These are phyloP conservation scores for human DNA, from an alignment of 2,113 vertebrate genomes.

Conservation along the genomic window DNA sequence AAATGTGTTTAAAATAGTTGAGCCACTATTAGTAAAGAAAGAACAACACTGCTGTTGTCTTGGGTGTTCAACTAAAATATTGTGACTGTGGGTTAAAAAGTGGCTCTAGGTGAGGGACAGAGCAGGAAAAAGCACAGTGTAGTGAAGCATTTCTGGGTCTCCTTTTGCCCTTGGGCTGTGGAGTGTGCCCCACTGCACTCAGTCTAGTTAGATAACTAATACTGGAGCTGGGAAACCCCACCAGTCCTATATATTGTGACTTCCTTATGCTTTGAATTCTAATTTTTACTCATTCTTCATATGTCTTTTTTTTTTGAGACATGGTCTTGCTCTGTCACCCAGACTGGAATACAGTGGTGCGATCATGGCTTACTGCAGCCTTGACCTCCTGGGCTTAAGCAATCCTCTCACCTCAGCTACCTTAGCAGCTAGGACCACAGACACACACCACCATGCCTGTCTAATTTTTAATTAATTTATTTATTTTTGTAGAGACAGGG, in stretches of 20 bases:
- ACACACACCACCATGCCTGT: too few species aligned
- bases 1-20: background rate
- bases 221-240: background rate
- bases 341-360: too few species aligned
- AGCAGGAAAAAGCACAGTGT: background rate
- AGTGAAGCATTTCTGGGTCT: fast-evolving
- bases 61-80: background rate
- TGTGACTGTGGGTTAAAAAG: background rate
- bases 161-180: too few species aligned
- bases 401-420: too few species aligned
- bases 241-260: background rate
- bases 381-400: too few species aligned
- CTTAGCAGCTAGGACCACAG: too few species aligned
- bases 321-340: too few species aligned
- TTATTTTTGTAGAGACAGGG: too few species aligned
- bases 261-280: background rate
- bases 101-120: background rate
- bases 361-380: too few species aligned
- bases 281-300: background rate
- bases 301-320: too few species aligned
- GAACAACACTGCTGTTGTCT: background rate
- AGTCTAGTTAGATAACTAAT: background rate
- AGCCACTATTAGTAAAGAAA: background rate
- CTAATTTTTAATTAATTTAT: too few species aligned
- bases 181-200: fast-evolving